phyloP scores from a whole-genome alignment of 2,888 invertebrate genomes.

The Plemyria rubiginata region DNA sequence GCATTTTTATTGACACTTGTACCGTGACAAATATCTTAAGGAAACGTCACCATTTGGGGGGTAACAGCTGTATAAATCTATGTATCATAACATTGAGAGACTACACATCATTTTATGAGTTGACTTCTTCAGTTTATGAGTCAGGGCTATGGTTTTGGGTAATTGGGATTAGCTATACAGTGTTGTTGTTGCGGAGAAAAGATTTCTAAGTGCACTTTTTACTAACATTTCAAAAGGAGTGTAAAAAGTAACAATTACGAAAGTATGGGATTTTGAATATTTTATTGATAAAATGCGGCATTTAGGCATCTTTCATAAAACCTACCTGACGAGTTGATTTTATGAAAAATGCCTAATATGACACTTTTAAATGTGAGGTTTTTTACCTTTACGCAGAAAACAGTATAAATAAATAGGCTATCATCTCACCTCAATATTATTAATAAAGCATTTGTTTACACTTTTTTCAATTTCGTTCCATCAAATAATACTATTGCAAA shows the following conservation, averaged over 20 bases:
- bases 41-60: constrained; percentile 51
- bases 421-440: constrained; percentile 29
- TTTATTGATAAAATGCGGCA: too few species aligned
- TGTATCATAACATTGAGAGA: constrained; percentile 25
- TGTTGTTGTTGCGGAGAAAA: constrained; percentile 27
- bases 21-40: constrained; percentile 80
- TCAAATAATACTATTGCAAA: constrained; percentile 25
- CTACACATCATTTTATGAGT: constrained; percentile 21
- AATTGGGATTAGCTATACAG: constrained; percentile 17
- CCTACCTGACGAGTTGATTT: too few species aligned
- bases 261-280: too few species aligned
- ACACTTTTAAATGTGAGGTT: too few species aligned
- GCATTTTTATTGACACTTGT: constrained; percentile 85
- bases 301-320: too few species aligned
- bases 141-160: neutral
- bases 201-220: too few species aligned
- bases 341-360: too few species aligned
- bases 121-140: constrained; percentile 18
- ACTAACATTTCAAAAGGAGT: too few species aligned
- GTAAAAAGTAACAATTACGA: too few species aligned
- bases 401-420: constrained; percentile 23
- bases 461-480: constrained; percentile 40
- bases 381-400: constrained; percentile 2
- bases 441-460: constrained; percentile 39
- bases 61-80: constrained; percentile 40